These are phyloP conservation scores for Phenganax stokvisi DNA, from an alignment of 92 coral and sea anemone genomes.

Conservation along the genomic window DNA sequence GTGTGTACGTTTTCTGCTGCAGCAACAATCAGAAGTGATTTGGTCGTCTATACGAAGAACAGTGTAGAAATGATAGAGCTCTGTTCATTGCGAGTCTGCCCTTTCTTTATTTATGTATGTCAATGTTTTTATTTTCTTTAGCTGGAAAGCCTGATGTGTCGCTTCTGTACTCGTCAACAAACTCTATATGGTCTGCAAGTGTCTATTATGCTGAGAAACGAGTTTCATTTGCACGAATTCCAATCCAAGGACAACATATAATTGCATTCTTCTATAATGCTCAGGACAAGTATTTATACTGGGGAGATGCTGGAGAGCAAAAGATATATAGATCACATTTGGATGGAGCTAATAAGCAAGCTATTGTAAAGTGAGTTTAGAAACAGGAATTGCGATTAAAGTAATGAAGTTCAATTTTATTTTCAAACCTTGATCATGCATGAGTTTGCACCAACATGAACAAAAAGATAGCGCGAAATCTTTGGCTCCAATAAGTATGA, in stretches of 20 bases:
- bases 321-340: slow-evolving; percentile 68
- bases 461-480: neutral
- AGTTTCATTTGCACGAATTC: slow-evolving; percentile 54
- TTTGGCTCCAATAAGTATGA: neutral
- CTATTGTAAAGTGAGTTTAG: slow-evolving; percentile 49
- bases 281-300: slow-evolving; percentile 69
- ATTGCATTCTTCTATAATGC: slow-evolving; percentile 74
- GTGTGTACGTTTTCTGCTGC: no score
- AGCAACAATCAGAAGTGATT: no score
- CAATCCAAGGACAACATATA: slow-evolving; percentile 56
- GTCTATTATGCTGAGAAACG: slow-evolving; percentile 53
- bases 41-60: neutral
- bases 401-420: neutral
- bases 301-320: slow-evolving; percentile 60
- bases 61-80: neutral
- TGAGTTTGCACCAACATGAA: no score
- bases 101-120: neutral
- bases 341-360: slow-evolving; percentile 61
- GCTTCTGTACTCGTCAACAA: slow-evolving; percentile 51
- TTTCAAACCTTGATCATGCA: no score
- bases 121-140: neutral
- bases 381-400: neutral
- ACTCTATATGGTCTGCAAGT: slow-evolving; percentile 62
- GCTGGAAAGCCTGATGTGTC: slow-evolving; percentile 55
- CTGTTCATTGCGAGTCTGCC: neutral